These are phyloP conservation scores for Ophthalmolycus amberensis DNA, from an alignment of 2,113 vertebrate genomes.

Conservation along the genomic window DNA sequence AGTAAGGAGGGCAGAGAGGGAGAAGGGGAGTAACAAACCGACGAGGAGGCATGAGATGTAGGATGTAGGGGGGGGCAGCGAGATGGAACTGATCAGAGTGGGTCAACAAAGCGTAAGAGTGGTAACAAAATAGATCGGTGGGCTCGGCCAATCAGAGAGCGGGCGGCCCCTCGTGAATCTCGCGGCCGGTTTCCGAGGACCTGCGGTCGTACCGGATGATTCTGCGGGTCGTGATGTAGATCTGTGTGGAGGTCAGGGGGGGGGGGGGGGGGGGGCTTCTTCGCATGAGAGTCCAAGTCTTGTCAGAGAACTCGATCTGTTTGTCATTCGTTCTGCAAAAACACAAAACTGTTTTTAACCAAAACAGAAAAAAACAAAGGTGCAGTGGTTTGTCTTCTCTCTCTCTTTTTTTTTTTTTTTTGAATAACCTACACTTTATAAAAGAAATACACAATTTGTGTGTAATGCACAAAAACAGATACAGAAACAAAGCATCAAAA, in stretches of 20 bases:
- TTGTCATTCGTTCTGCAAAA: no score
- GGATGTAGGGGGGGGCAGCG: background rate
- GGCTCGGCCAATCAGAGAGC: constrained; percentile 43
- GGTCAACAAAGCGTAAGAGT: constrained; percentile 44
- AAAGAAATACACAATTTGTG: no score
- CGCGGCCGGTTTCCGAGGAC: background rate
- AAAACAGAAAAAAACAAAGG: no score
- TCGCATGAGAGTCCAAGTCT: background rate
- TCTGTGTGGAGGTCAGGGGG: background rate
- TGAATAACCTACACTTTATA: no score
- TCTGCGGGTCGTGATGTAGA: background rate
- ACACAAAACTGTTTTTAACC: no score
- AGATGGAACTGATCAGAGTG: constrained; percentile 47
- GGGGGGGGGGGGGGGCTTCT: background rate
- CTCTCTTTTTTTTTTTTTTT: no score
- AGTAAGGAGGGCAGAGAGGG: constrained; percentile 5
- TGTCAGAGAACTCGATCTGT: background rate
- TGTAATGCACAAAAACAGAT: no score
- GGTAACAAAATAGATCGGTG: constrained; percentile 33
- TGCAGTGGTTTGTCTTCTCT: no score
- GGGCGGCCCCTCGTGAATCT: background rate
- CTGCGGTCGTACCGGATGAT: background rate
- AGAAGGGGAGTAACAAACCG: constrained; percentile 23
- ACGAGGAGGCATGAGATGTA: constrained; percentile 40
- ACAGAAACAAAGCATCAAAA: no score